phyloP scores from a whole-genome alignment of 2,113 vertebrate species.

The Hepsetus odoe region DNA sequence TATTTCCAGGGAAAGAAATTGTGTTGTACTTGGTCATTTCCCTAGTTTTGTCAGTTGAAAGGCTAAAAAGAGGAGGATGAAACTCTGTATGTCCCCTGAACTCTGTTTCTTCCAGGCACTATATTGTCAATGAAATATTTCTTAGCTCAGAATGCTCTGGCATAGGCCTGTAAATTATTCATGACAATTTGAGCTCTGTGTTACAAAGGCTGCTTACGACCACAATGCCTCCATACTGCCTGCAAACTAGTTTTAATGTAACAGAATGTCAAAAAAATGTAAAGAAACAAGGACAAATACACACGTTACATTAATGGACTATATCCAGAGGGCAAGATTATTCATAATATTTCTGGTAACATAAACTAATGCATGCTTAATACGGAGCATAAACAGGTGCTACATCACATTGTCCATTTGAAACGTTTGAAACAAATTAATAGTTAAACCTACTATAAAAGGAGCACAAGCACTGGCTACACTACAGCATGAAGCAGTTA shows the following conservation, averaged over 20 bases:
- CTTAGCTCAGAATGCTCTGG: conserved; percentile 29
- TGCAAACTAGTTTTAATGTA: conserved; percentile 4
- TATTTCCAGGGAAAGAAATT: conserved; percentile 18
- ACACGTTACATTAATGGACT: too few species aligned
- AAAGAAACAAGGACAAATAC: too few species aligned
- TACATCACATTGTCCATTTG: too few species aligned
- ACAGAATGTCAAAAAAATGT: background rate
- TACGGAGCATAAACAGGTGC: too few species aligned
- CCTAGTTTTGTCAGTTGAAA: background rate
- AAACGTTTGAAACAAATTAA: background rate
- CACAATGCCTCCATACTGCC: conserved; percentile 17
- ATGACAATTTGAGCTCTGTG: conserved; percentile 51
- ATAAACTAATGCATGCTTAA: too few species aligned
- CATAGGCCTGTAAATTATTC: conserved; percentile 52
- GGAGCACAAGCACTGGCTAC: conserved; percentile 16
- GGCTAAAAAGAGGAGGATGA: conserved; percentile 4
- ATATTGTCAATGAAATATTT: conserved; percentile 37
- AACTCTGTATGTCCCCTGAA: background rate
- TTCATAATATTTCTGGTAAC: too few species aligned
- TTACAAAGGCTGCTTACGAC: conserved; percentile 31
- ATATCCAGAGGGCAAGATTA: too few species aligned
- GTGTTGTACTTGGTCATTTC: conserved; percentile 46
- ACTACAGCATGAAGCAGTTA: conserved; percentile 20
- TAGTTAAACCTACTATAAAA: background rate
- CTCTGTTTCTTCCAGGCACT: conserved; percentile 19